Evolutionary conservation across 1,140 invertebrate species (phyloP).

Genomic region (Plodia interpunctella): DNA sequence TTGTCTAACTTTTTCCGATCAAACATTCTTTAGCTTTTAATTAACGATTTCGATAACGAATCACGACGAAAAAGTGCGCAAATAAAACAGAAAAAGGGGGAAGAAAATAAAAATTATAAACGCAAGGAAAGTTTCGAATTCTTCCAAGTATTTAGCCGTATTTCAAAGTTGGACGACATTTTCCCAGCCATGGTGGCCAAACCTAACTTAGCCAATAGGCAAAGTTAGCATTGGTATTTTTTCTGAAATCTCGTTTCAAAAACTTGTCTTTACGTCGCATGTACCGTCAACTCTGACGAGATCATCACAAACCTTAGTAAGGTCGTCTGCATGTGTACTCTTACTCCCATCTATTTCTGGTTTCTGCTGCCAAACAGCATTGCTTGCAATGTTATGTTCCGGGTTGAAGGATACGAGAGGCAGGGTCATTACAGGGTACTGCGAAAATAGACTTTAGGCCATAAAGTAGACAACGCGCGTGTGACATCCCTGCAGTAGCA

Average conservation of each 20-base stretch:
- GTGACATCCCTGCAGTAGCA: too few relatives aligned
- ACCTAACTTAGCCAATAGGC: too few relatives aligned
- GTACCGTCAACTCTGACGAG: too few relatives aligned
- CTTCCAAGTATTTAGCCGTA: slow-evolving; percentile 8
- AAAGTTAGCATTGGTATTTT: slow-evolving; percentile 11
- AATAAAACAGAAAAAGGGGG: slow-evolving; percentile 11
- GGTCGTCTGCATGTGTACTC: too few relatives aligned
- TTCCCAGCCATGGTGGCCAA: not conserved
- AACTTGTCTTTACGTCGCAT: not conserved
- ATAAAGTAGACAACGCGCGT: too few relatives aligned
- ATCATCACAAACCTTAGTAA: too few relatives aligned
- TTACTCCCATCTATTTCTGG: too few relatives aligned
- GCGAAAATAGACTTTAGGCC: too few relatives aligned
- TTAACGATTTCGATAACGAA: slow-evolving; percentile 16
- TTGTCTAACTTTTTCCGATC: slow-evolving; percentile 11
- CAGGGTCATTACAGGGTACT: too few relatives aligned
- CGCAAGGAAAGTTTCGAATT: slow-evolving; percentile 10
- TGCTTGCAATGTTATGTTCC: too few relatives aligned
- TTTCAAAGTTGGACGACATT: slow-evolving; percentile 11
- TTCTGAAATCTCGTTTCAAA: not conserved
- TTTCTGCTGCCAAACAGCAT: too few relatives aligned
- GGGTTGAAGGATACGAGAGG: too few relatives aligned
- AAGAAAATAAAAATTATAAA: slow-evolving; percentile 12
- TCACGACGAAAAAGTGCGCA: slow-evolving; percentile 7
- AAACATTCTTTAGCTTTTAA: slow-evolving; percentile 13